These are phyloP conservation scores for Coleophora deauratella DNA, from an alignment of 2,888 invertebrate species.

Conservation along the genomic window DNA sequence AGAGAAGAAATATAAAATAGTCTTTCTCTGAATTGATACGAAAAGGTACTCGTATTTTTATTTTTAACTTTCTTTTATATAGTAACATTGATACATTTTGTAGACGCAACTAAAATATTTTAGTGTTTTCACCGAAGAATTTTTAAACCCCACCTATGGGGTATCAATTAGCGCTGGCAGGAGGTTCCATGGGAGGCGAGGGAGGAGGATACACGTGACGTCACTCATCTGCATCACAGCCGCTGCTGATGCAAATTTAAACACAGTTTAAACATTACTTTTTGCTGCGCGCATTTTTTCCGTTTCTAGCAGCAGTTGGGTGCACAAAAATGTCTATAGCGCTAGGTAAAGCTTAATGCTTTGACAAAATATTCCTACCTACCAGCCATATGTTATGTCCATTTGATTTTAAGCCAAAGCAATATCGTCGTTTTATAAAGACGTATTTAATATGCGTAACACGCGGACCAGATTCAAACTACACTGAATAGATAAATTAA, in stretches of 20 bases:
- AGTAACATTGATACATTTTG: too few species aligned
- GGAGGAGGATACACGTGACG: conserved; percentile 43
- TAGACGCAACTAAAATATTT: too few species aligned
- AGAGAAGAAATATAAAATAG: too few species aligned
- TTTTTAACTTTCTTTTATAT: too few species aligned
- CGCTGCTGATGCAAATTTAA: conserved; percentile 55
- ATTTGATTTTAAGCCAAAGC: too few species aligned
- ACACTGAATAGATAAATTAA: conserved; percentile 39
- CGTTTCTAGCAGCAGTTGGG: conserved; percentile 35
- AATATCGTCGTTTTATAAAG: conserved; percentile 2
- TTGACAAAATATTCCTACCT: too few species aligned
- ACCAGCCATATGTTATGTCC: too few species aligned
- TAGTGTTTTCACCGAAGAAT: too few species aligned
- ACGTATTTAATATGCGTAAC: conserved; percentile 16
- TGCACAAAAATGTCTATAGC: conserved; percentile 12
- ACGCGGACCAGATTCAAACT: conserved; percentile 22
- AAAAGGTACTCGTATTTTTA: too few species aligned
- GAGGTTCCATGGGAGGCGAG: conserved; percentile 16
- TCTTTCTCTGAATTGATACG: too few species aligned
- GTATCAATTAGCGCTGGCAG: conserved; percentile 35
- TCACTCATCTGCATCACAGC: conserved; percentile 61
- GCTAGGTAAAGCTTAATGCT: not conserved
- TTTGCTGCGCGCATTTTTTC: conserved; percentile 36
- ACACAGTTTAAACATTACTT: conserved; percentile 50
- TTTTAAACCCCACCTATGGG: conserved; percentile 9